phyloP scores from a whole-genome alignment of 2,888 invertebrate species.

The Leucoma salicis region DNA sequence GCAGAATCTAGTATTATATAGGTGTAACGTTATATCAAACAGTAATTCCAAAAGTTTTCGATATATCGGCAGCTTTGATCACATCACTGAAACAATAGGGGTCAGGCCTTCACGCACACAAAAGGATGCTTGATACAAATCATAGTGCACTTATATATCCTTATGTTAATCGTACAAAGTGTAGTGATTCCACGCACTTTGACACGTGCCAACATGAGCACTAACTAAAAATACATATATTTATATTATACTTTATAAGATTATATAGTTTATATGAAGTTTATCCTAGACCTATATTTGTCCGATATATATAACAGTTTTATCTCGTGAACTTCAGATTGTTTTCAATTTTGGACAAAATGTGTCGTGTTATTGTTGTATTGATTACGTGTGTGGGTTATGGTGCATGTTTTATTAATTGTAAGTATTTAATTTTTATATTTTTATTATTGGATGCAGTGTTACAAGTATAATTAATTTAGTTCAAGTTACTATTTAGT shows the following conservation, averaged over 20 bases:
- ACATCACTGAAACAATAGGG: slow-evolving; percentile 63
- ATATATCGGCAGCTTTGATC: slow-evolving; percentile 11
- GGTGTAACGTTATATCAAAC: too few relatives aligned
- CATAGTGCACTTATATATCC: slow-evolving; percentile 74
- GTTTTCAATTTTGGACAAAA: slow-evolving; percentile 48
- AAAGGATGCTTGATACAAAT: slow-evolving; percentile 71
- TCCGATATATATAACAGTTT: slow-evolving; percentile 37
- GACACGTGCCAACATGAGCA: slow-evolving; percentile 39
- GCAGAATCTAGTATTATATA: too few relatives aligned
- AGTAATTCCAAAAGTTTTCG: not conserved
- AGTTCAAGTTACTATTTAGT: too few relatives aligned
- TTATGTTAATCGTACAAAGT: slow-evolving; percentile 59
- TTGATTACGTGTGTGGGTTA: slow-evolving; percentile 38
- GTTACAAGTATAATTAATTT: too few relatives aligned
- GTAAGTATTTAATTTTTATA: slow-evolving; percentile 48
- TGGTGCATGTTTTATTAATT: slow-evolving; percentile 64
- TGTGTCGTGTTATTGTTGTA: slow-evolving; percentile 52
- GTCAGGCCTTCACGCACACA: slow-evolving; percentile 70
- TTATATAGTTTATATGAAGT: slow-evolving; percentile 16
- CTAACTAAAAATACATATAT: not conserved
- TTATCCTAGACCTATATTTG: slow-evolving; percentile 50
- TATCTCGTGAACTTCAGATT: slow-evolving; percentile 27
- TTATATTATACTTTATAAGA: not conserved
- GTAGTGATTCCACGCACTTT: slow-evolving; percentile 59
- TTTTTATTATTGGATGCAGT: too few relatives aligned